These are phyloP conservation scores for Patella depressa DNA, from an alignment of 2,888 invertebrate species.

Conservation along the genomic window DNA sequence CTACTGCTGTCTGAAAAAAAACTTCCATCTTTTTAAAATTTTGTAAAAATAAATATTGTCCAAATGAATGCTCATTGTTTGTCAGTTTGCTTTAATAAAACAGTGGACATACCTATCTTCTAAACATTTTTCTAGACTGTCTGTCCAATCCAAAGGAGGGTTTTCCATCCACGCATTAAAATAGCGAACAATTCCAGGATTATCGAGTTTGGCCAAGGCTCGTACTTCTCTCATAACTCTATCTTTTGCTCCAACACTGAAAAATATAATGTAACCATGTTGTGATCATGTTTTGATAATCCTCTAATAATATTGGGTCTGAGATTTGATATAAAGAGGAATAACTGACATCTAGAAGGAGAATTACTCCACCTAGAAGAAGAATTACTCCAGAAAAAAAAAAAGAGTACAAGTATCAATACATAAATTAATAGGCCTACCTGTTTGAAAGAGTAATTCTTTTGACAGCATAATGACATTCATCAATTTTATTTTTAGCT, in stretches of 20 bases:
- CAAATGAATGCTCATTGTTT: no score
- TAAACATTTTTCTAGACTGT: constrained; percentile 78
- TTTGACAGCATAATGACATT: constrained; percentile 94
- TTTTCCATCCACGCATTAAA: constrained; percentile 96
- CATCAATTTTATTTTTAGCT: constrained; percentile 92
- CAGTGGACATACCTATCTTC: constrained; percentile 41
- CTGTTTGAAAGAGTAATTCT: constrained; percentile 86
- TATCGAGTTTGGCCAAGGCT: constrained; percentile 93
- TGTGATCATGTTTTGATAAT: no score
- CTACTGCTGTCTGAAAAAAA: no score
- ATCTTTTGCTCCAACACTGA: constrained; percentile 84
- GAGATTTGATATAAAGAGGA: no score
- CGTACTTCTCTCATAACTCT: constrained; percentile 95
- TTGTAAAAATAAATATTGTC: no score
- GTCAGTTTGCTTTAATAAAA: neutral
- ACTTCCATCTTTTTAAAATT: no score
- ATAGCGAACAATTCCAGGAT: constrained; percentile 95
- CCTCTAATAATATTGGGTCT: no score
- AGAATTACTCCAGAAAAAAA: no score
- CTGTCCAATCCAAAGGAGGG: constrained; percentile 91
- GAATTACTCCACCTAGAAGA: no score
- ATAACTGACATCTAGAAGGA: no score
- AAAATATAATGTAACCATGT: constrained; percentile 32
- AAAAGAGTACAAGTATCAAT: no score
- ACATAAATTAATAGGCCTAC: constrained; percentile 45